Percentiles rank a stretch among this genome's conserved stretches.
These are phyloP conservation scores for Neodon shergylaensis DNA, from an alignment of 2,113 vertebrate genomes.

Conservation along the genomic window DNA sequence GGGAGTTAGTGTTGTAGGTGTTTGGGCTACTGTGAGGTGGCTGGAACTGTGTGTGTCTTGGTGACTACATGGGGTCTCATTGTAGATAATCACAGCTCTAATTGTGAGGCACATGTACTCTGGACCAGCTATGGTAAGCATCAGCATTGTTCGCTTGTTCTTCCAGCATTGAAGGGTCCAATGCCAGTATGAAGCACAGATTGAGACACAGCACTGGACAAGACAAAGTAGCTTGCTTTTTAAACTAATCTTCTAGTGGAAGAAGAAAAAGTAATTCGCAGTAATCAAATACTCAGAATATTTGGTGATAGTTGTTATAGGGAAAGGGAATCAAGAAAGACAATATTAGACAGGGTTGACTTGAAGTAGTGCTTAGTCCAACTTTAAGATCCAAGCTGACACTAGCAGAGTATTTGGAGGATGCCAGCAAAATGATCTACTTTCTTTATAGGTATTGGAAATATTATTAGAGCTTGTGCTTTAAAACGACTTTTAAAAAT, in stretches of 20 bases:
- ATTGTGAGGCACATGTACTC: accelerated
- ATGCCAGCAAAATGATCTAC: too few species aligned
- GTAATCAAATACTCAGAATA: neutral
- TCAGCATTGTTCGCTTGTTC: neutral
- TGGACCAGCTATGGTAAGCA: too few species aligned
- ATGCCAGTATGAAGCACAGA: accelerated
- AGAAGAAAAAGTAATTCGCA: neutral
- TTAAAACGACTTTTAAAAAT: neutral
- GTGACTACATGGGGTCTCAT: neutral
- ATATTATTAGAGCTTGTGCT: neutral
- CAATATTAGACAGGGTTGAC: too few species aligned
- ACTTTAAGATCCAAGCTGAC: neutral
- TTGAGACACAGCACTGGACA: neutral
- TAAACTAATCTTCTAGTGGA: neutral
- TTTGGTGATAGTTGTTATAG: neutral
- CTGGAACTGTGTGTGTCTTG: neutral
- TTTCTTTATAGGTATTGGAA: neutral
- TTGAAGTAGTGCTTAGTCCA: neutral
- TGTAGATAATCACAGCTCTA: neutral
- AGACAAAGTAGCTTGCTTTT: neutral
- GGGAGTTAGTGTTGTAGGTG: too few species aligned
- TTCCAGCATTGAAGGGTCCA: neutral
- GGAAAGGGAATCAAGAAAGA: neutral
- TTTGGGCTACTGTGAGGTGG: too few species aligned
- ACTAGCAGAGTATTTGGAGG: neutral